phyloP scores from a whole-genome alignment of 2,113 vertebrate species.

The Numenius arquata region DNA sequence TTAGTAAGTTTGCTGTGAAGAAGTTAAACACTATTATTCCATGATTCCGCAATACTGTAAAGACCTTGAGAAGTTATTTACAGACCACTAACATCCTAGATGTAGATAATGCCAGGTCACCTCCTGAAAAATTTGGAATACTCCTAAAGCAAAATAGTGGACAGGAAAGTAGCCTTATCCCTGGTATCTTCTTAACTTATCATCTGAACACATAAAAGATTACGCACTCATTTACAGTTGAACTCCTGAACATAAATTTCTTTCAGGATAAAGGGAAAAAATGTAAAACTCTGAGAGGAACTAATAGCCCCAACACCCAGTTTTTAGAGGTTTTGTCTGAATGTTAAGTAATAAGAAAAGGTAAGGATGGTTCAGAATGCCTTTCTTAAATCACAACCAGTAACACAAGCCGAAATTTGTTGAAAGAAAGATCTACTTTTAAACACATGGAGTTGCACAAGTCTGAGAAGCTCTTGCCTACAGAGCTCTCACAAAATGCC shows the following conservation, averaged over 20 bases:
- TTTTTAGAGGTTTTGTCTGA: background rate
- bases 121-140: background rate
- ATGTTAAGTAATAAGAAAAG: background rate
- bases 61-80: background rate
- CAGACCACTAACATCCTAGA: background rate
- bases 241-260: background rate
- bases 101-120: background rate
- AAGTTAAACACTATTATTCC: background rate
- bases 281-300: background rate
- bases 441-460: background rate
- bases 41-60: background rate
- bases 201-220: background rate
- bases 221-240: background rate
- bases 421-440: background rate
- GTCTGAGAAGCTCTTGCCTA: background rate
- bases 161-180: background rate
- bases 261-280: background rate
- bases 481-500: background rate
- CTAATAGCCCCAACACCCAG: background rate
- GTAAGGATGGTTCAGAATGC: background rate
- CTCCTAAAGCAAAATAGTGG: background rate
- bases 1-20: background rate
- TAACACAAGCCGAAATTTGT: background rate
- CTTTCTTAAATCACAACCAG: background rate
- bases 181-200: background rate